Percentiles rank a stretch among this genome's conserved stretches.
phyloP scores from a whole-genome alignment of 2,113 vertebrate genomes.

The Lutjanus erythropterus region DNA sequence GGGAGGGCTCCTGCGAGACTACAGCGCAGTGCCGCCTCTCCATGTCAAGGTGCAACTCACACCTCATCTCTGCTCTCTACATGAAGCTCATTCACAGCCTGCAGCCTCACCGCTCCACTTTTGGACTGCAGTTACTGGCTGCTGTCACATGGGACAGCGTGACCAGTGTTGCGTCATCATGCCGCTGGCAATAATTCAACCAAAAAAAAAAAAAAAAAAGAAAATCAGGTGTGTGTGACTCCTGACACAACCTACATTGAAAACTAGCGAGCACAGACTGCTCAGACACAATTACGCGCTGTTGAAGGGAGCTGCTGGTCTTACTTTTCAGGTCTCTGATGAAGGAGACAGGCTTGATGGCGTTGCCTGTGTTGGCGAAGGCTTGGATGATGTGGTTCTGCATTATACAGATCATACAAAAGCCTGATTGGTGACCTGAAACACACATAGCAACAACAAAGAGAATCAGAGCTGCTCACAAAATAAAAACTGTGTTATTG shows the following conservation, averaged over 20 bases:
- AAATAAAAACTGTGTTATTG: not conserved
- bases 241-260: slow-evolving; percentile 8
- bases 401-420: slow-evolving; percentile 98
- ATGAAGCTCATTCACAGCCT: slow-evolving; percentile 50
- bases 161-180: slow-evolving; percentile 21
- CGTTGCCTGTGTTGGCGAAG: slow-evolving; percentile 94
- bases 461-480: not conserved
- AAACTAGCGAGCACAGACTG: not conserved
- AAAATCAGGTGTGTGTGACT: not conserved
- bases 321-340: slow-evolving; percentile 96
- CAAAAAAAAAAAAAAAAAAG: not conserved
- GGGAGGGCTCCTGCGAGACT: slow-evolving; percentile 37
- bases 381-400: slow-evolving; percentile 96
- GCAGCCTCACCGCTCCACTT: slow-evolving; percentile 41
- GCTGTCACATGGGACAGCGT: slow-evolving; percentile 35
- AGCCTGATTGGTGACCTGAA: slow-evolving; percentile 93
- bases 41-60: slow-evolving; percentile 54
- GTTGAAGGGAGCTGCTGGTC: slow-evolving; percentile 47
- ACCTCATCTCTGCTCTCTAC: slow-evolving; percentile 37
- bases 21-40: slow-evolving; percentile 44
- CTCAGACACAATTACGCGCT: not conserved
- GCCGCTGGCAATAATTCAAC: slow-evolving; percentile 19
- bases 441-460: slow-evolving; percentile 9
- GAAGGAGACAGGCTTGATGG: slow-evolving; percentile 95
- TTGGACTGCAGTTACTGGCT: slow-evolving; percentile 54